phyloP scores from a whole-genome alignment of 2,797 vertebrate genomes.

The Babyrousa celebensis region DNA sequence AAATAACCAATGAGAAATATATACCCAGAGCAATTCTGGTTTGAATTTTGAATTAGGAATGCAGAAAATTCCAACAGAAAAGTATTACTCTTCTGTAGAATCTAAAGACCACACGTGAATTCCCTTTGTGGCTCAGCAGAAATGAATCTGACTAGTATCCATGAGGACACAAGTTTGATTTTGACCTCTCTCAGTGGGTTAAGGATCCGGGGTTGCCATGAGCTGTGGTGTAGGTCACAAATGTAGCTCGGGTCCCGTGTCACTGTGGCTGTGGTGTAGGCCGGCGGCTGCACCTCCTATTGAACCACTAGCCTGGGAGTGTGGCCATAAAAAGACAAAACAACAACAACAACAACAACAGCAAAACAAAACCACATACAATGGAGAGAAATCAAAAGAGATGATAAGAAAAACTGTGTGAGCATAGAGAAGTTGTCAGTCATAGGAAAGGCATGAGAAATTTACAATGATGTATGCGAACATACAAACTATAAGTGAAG shows the following conservation, averaged over 20 bases:
- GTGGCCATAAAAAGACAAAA: too few relatives aligned
- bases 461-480: background rate
- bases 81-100: background rate
- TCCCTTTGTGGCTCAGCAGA: too few relatives aligned
- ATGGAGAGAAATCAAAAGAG: background rate
- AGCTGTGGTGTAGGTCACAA: too few relatives aligned
- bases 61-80: conserved; percentile 24
- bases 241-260: too few relatives aligned
- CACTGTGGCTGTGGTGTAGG: too few relatives aligned
- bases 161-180: too few relatives aligned
- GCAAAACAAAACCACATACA: background rate
- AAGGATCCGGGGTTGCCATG: too few relatives aligned
- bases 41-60: conserved; percentile 9
- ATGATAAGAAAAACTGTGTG: background rate
- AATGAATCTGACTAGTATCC: too few relatives aligned
- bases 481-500: background rate
- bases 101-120: background rate
- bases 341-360: too few relatives aligned
- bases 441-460: background rate
- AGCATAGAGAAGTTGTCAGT: background rate
- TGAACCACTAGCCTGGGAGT: too few relatives aligned
- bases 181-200: too few relatives aligned
- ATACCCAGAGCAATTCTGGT: background rate
- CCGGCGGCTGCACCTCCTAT: too few relatives aligned
- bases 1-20: background rate